Evolutionary conservation across 2,888 invertebrate genomes (phyloP), one percentile per base, ranked within the genome.

Genomic region (Coecobrya sp.): DNA sequence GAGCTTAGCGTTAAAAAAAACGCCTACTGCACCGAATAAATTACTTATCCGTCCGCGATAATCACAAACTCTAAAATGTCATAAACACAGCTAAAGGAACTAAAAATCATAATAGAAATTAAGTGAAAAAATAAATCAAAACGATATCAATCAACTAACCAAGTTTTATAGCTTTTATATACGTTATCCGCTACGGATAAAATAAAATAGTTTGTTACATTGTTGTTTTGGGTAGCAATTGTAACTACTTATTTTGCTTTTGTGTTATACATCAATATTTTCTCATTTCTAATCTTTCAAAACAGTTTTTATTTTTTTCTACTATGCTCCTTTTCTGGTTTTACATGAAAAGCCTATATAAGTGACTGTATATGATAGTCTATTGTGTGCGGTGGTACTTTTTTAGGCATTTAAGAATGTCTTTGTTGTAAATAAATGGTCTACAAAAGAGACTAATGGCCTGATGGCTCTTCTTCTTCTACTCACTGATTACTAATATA

Each of bases 371-470:
- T 22, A 42, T 59, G 42, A 2, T n/a, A 25, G 62, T 1, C 73
- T 73, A 42, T 73, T 73, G 45, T 73, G 45, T 73, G 36, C 22
- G 73, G 76, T 45, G 73, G 76, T 45, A 49, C 27, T 49, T 79
- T 36, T 36, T 25, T 25, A 79, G 25, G 52, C 30, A 45, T 73
- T 73, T 73, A n/a, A 79, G 49, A 52, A 52, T 22, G 42, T 55
- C 70, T 82, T 81, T 89, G 81, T 89, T 68, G 82, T 82, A 82
- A 89, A 81, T 89, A 89, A 89, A 89, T 70, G 82, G 22, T 52
- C 49, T 81, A 49, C 79, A 81, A 79, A 62, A 13, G 22, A 76
- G 62, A 81, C 65, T 62, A 73, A 70, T 70, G 36, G 36, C 22
- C 8, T 36, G 59, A 7, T 22, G 27, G 81, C 45, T 30, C 65